These are phyloP conservation scores for Leptinotarsa defecta DNA, from an alignment of 1,140 invertebrate genomes.

Conservation along the genomic window DNA sequence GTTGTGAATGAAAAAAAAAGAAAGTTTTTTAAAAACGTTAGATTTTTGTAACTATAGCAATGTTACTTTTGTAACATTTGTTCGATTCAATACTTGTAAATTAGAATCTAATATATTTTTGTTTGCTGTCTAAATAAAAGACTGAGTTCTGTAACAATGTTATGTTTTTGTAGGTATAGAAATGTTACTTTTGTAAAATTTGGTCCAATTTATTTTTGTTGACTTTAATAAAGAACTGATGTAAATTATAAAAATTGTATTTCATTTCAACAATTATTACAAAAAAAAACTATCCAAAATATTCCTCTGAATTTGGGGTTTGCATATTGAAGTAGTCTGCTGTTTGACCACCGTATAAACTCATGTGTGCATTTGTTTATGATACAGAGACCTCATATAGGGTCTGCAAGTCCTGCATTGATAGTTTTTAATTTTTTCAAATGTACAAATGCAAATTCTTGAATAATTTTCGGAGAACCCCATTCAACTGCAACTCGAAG, in stretches of 20 bases:
- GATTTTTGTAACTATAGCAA: no score
- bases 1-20: no score
- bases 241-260: neutral
- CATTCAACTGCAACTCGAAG: constrained; percentile 30
- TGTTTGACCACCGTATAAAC: constrained; percentile 33
- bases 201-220: no score
- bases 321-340: neutral
- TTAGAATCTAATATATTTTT: no score
- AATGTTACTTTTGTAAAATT: no score
- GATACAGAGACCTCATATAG: constrained; percentile 31
- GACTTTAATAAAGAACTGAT: no score
- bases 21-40: no score
- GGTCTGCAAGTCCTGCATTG: constrained; percentile 29
- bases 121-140: no score
- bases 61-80: no score
- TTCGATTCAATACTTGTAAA: no score
- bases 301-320: neutral
- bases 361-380: constrained; percentile 35
- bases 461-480: constrained; percentile 34
- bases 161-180: no score
- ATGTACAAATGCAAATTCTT: constrained; percentile 35
- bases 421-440: constrained; percentile 35
- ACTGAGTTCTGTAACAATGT: no score
- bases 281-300: neutral
- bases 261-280: neutral